These are phyloP conservation scores for Atethmia centrago DNA, from an alignment of 2,888 invertebrate genomes.

Conservation along the genomic window DNA sequence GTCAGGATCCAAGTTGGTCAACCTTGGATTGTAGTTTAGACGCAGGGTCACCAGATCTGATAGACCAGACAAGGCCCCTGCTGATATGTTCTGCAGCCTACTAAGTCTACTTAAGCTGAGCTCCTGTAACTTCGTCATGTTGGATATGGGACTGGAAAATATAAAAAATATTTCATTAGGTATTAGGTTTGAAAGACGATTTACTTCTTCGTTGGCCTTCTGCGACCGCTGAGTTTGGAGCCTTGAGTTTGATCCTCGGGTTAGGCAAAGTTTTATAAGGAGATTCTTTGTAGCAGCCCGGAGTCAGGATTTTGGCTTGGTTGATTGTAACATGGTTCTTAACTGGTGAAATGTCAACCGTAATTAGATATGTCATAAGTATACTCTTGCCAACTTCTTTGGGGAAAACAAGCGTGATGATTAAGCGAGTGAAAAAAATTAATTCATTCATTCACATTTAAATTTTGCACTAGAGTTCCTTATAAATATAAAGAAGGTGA, in stretches of 20 bases:
- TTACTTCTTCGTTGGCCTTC: background rate
- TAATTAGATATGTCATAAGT: no score
- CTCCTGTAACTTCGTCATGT: constrained; percentile 89
- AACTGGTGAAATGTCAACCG: no score
- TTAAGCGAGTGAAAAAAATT: no score
- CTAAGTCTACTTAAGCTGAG: constrained; percentile 92
- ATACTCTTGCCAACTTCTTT: no score
- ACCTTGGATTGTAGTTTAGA: constrained; percentile 91
- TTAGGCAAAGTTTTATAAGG: background rate
- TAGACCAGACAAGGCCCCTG: constrained; percentile 76
- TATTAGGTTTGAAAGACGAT: background rate
- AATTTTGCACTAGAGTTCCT: no score
- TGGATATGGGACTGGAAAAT: constrained; percentile 89
- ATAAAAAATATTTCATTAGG: background rate
- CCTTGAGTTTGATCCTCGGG: background rate
- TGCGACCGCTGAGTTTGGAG: background rate
- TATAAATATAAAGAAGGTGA: no score
- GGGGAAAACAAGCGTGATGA: no score
- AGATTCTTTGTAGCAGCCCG: background rate
- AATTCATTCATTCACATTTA: no score
- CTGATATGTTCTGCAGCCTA: constrained; percentile 90
- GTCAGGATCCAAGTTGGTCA: constrained; percentile 90
- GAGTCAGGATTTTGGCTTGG: background rate
- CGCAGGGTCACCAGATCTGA: constrained; percentile 89
- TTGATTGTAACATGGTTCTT: no score